Base-by-base conservation (phyloP, 2,113 vertebrate genomes). In the Eretmochelys imbricata region DNA sequence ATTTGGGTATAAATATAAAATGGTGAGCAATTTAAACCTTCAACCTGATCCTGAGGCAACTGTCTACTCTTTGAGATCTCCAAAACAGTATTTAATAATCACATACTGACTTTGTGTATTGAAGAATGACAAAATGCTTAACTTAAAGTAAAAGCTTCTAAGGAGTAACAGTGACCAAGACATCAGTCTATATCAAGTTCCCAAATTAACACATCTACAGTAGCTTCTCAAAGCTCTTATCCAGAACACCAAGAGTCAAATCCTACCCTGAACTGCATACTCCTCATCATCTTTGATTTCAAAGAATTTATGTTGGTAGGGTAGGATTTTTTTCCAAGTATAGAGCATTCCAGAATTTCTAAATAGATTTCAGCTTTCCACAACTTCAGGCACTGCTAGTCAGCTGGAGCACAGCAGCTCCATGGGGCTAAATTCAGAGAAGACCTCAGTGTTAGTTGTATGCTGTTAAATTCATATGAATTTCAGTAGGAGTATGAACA, bases 401-500 rank as follows among this genome's bases (percentile, higher is more conserved):
- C 22, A 75, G 38, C 2, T 12, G n/a, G 20, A 75, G 22, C n/a
- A 24, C 69, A 75, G 69, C 19, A 42, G 20, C 19, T 75, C 19
- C 69, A 24, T 75, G n/a, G 17, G 38, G 38, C 8, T 51, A 78
- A 75, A 53, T 69, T 8, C 11, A 31, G 31, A 85, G n/a, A 8
- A 50, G 17, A 80, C 2, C 12, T 88, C 16, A 79, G 11, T 3
- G 59, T 29, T 69, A 49, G 27, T 16, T 6, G 51, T 85, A 7
- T 0, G 0, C 4, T 42, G 6, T 2, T 53, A 69, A 89, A 85
- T 6, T 69, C 11, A 2, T 89, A 19, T 31, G 65, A 46, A 46
- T 3, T 31, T n/a, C 10, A 93, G 59, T 65, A 3, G 10, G 16
- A 76, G n/a, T 1, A 3, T 3, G 50, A 48, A 1, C 51, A 2